These are phyloP conservation scores for Zaprionus ornatus DNA, from an alignment of 1,140 invertebrate species.

Conservation along the genomic window DNA sequence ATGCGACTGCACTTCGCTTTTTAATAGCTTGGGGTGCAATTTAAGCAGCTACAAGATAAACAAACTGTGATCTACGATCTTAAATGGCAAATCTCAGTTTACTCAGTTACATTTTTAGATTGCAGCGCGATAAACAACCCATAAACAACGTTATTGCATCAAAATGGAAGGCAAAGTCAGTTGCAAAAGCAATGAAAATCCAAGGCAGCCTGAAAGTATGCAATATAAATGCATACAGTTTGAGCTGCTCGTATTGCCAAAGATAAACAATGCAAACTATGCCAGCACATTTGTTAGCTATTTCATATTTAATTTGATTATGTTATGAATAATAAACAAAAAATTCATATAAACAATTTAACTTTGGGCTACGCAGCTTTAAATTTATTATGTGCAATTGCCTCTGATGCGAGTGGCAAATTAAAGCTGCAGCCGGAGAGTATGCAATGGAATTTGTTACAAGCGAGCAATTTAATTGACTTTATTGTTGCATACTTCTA, in stretches of 20 bases:
- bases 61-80: not conserved
- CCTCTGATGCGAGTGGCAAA: not conserved
- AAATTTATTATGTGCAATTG: not conserved
- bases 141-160: not conserved
- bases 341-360: not conserved
- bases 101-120: not conserved
- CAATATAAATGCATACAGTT: not conserved
- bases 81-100: not conserved
- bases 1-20: conserved; percentile 17
- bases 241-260: not conserved
- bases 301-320: not conserved
- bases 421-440: not conserved
- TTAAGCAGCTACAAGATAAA: not conserved
- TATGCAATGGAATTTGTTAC: not conserved
- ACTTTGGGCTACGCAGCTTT: not conserved
- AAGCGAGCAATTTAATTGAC: not conserved
- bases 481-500: not conserved
- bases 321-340: not conserved
- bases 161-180: not conserved
- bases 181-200: not conserved
- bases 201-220: not conserved
- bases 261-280: not conserved
- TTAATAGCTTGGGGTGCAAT: conserved; percentile 9
- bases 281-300: not conserved
- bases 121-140: not conserved